Evolutionary conservation across 2,113 vertebrate species (phyloP).

Genomic region (Bubo scandiacus): DNA sequence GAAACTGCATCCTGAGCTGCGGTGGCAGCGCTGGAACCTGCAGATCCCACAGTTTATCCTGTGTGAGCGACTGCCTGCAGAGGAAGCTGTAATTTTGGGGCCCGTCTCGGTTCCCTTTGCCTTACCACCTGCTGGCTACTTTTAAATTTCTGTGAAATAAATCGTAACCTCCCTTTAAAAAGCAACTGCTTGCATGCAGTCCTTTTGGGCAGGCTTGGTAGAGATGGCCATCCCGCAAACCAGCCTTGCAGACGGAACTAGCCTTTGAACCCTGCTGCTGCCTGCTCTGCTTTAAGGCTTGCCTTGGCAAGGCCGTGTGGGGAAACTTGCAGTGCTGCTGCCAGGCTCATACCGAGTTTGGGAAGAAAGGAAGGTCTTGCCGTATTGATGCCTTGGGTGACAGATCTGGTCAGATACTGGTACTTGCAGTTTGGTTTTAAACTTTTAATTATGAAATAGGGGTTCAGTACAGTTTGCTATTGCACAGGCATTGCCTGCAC

Average conservation of each 20-base stretch:
- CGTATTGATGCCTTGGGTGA: neutral
- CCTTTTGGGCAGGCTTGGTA: neutral
- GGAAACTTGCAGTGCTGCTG: neutral
- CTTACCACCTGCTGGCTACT: neutral
- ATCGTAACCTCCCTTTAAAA: neutral
- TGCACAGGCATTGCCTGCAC: neutral
- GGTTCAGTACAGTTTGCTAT: neutral
- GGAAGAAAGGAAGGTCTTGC: neutral
- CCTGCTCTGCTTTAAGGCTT: neutral
- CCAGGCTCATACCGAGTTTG: neutral
- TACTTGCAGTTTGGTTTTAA: neutral
- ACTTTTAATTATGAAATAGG: neutral
- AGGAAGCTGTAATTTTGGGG: neutral
- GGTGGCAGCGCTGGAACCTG: neutral
- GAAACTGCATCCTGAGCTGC: neutral
- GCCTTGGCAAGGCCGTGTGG: neutral
- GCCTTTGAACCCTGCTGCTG: neutral
- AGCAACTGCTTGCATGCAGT: neutral
- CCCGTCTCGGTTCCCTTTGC: rapidly evolving
- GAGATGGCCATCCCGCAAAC: neutral
- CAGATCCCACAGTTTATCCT: neutral
- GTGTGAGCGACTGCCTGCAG: rapidly evolving
- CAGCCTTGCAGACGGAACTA: too few relatives aligned
- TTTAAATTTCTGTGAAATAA: neutral
- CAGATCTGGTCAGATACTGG: neutral